Percentiles rank a stretch among this genome's conserved stretches.
Evolutionary conservation across 2,888 invertebrate species (phyloP).

Genomic region (Coleophora flavipennella): DNA sequence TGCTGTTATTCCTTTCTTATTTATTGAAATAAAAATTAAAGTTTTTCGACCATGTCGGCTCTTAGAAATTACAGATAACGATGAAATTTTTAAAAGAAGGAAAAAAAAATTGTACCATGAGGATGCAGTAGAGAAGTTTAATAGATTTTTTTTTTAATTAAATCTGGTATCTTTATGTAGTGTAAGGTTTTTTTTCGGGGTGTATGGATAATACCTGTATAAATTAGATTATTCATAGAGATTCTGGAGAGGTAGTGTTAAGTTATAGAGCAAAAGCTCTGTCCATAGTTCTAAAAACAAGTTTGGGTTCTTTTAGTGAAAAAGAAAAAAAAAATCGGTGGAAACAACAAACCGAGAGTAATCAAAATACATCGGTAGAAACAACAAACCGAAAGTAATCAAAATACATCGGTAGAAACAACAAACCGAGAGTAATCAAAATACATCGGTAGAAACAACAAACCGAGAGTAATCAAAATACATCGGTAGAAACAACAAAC

Average conservation of each 20-base stretch:
- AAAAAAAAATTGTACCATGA: constrained; percentile 42
- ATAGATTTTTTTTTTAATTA: constrained; percentile 28
- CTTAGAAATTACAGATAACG: neutral
- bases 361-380: constrained; percentile 11
- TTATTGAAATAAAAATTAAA: no score
- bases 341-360: constrained; percentile 2
- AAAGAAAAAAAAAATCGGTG: constrained; percentile 10
- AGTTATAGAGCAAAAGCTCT: constrained; percentile 40
- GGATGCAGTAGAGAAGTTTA: constrained; percentile 30
- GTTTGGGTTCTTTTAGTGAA: constrained; percentile 58
- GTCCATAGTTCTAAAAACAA: constrained; percentile 46
- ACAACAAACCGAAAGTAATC: no score
- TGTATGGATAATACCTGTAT: constrained; percentile 66
- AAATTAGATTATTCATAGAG: constrained; percentile 62
- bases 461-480: no score
- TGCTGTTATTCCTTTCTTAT: no score
- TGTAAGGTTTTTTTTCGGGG: constrained; percentile 46
- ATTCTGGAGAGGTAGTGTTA: constrained; percentile 45
- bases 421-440: no score
- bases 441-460: no score
- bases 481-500: no score
- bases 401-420: no score
- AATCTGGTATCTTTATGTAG: constrained; percentile 44
- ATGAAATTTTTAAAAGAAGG: constrained; percentile 23
- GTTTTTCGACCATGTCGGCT: no score